Percentiles rank a stretch among this genome's conserved stretches.
phyloP scores from a whole-genome alignment of 2,113 vertebrate species.

The Plecotus auritus region DNA sequence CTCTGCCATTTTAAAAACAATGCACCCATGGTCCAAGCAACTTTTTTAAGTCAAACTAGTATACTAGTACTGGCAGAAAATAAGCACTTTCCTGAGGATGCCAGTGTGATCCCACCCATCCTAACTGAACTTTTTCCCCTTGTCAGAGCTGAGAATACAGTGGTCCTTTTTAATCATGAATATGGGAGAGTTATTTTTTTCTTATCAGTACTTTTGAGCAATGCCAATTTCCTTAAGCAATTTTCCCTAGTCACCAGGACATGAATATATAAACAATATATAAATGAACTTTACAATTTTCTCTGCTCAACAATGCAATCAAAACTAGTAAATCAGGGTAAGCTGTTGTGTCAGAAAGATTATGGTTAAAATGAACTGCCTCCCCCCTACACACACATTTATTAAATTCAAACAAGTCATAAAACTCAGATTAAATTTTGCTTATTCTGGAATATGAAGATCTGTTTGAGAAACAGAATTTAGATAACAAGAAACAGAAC shows the following conservation, averaged over 20 bases:
- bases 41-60: neutral
- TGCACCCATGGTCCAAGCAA: neutral
- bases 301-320: neutral
- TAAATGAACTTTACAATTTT: neutral
- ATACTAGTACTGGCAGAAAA: neutral
- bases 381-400: neutral
- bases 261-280: neutral
- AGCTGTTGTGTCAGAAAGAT: neutral
- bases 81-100: neutral
- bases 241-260: neutral
- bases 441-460: neutral
- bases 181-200: neutral
- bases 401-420: neutral
- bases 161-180: neutral
- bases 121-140: neutral
- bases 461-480: neutral
- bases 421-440: neutral
- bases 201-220: neutral
- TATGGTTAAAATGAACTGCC: neutral
- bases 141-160: neutral
- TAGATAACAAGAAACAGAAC: slow-evolving; percentile 6
- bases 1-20: neutral
- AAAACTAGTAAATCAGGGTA: slow-evolving; percentile 47
- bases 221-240: neutral
- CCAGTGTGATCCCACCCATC: neutral